phyloP scores from a whole-genome alignment of 2,888 invertebrate genomes.

The Dorcus hopei region DNA sequence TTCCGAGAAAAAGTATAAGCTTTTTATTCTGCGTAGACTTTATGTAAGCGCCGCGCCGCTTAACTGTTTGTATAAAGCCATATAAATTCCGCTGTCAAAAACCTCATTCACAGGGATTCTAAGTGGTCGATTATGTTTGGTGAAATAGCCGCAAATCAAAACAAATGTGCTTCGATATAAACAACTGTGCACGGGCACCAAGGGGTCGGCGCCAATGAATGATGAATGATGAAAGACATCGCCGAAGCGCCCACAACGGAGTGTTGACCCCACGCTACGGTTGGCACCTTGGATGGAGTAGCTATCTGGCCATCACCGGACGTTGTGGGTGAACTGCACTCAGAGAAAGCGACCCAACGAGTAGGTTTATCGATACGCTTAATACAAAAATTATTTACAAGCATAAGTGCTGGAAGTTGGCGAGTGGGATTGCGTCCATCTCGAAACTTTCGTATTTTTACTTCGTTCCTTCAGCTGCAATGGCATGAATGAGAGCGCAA shows the following conservation, averaged over 20 bases:
- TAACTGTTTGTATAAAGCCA: too few species aligned
- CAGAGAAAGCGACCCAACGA: constrained; percentile 5
- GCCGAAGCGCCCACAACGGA: constrained; percentile 26
- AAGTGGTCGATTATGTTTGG: neutral
- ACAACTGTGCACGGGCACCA: constrained; percentile 25
- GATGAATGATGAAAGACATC: constrained; percentile 28
- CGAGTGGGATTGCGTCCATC: constrained; percentile 1
- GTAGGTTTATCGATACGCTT: constrained; percentile 2
- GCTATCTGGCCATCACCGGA: constrained; percentile 7
- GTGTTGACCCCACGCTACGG: constrained; percentile 27
- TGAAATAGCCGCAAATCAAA: constrained; percentile 1
- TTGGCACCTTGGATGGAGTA: constrained; percentile 22
- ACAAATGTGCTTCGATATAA: constrained; percentile 6
- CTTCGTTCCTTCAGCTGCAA: neutral
- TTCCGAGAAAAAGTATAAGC: too few species aligned
- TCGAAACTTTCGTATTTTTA: neutral
- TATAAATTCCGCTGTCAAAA: neutral
- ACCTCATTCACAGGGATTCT: neutral
- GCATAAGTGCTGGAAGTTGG: neutral
- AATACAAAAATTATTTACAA: constrained; percentile 3
- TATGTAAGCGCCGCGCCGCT: too few species aligned
- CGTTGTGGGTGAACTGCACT: constrained; percentile 9
- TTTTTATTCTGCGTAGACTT: too few species aligned
- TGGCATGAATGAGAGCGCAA: neutral
- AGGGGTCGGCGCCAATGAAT: constrained; percentile 27